These are phyloP conservation scores for Danio albolineatus DNA, from an alignment of 2,797 vertebrate species.

Conservation along the genomic window DNA sequence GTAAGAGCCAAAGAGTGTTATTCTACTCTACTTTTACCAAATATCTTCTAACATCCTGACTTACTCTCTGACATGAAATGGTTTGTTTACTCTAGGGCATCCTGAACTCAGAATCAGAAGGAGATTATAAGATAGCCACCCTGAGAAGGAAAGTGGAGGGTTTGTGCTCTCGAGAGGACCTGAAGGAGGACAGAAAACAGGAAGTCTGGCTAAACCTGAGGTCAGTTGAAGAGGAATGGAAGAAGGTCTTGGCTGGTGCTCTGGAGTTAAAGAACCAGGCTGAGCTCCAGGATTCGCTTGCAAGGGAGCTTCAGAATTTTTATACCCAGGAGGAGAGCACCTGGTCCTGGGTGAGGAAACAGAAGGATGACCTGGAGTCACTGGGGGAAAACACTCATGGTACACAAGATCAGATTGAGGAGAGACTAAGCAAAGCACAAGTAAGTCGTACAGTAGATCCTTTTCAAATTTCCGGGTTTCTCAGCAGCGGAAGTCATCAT, in stretches of 20 bases:
- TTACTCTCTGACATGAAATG: slow-evolving; percentile 26
- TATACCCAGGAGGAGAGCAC: slow-evolving; percentile 71
- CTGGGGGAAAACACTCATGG: slow-evolving; percentile 64
- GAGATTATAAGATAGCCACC: slow-evolving; percentile 76
- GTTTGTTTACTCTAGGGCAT: slow-evolving; percentile 74
- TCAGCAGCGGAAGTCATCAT: no score
- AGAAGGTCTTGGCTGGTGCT: slow-evolving; percentile 58
- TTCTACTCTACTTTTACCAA: neutral
- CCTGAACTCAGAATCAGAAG: slow-evolving; percentile 76
- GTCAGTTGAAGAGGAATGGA: slow-evolving; percentile 70
- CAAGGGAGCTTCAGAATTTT: slow-evolving; percentile 69
- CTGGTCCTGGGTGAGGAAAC: slow-evolving; percentile 77
- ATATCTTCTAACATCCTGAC: neutral
- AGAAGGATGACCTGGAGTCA: slow-evolving; percentile 73
- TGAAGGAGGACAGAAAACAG: slow-evolving; percentile 66
- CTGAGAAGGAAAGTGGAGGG: slow-evolving; percentile 68
- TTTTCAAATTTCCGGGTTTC: no score
- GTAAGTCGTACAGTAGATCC: slow-evolving; percentile 69
- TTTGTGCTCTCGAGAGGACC: slow-evolving; percentile 65
- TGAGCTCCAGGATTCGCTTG: slow-evolving; percentile 63
- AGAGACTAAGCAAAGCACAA: slow-evolving; percentile 79
- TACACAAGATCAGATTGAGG: slow-evolving; percentile 62
- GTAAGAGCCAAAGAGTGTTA: neutral
- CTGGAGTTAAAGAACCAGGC: slow-evolving; percentile 64
- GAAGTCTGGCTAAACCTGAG: slow-evolving; percentile 64